Conservation (phyloP, 2,113 vertebrate genomes). For the Megatriorchis doriae region DNA sequence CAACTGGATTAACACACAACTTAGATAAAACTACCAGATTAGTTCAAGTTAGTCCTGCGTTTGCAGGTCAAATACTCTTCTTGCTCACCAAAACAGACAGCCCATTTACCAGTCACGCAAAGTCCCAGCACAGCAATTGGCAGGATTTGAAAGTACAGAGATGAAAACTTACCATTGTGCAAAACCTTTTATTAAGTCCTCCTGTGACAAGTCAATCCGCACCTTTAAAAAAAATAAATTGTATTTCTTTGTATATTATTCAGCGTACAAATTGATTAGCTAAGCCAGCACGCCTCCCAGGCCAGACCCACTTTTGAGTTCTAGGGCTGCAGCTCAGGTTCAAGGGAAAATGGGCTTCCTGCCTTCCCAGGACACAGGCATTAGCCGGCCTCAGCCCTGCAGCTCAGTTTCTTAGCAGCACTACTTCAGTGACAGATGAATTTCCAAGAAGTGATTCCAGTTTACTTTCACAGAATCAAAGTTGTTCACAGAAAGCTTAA, state of each 20-base stretch:
- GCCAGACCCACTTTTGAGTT: background rate
- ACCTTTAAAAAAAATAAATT: conserved; percentile 72
- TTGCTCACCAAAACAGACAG: background rate
- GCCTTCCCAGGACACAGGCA: background rate
- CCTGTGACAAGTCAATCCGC: conserved; percentile 81
- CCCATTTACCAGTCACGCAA: background rate
- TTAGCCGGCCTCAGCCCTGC: background rate
- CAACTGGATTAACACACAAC: background rate
- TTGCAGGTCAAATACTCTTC: background rate
- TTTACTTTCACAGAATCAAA: background rate
- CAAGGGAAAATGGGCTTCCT: background rate
- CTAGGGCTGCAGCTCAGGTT: background rate
- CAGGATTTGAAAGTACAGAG: background rate
- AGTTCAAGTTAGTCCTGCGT: background rate
- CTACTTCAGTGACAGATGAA: background rate
- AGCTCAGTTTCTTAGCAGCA: background rate
- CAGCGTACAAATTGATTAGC: background rate
- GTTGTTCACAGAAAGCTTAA: background rate
- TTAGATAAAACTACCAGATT: background rate
- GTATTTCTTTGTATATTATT: background rate
- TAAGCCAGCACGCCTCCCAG: background rate
- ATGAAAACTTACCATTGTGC: conserved; percentile 80
- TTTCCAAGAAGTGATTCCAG: background rate
- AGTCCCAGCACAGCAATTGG: background rate
- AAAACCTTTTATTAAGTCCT: conserved; percentile 83